phyloP scores from a whole-genome alignment of 2,113 vertebrate genomes.

The Tragulus kanchil region DNA sequence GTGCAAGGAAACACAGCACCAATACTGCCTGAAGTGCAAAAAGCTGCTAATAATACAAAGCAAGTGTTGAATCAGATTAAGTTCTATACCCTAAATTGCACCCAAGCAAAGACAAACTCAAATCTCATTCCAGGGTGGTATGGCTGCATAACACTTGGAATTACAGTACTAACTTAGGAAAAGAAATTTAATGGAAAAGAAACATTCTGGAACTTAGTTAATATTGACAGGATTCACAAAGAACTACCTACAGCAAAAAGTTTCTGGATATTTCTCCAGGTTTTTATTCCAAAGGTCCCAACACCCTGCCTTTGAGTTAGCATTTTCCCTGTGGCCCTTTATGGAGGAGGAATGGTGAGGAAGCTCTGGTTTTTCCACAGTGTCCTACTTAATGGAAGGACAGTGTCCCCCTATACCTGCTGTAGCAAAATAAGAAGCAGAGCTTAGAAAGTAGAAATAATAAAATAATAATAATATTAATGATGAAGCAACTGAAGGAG shows the following conservation, averaged over 20 bases:
- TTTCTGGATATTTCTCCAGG: background rate
- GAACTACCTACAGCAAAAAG: background rate
- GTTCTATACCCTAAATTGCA: background rate
- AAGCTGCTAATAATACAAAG: background rate
- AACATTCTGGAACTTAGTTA: background rate
- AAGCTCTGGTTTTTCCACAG: background rate
- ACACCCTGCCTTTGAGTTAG: background rate
- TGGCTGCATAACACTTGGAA: background rate
- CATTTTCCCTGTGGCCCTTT: background rate
- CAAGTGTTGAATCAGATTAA: background rate
- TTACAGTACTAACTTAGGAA: background rate
- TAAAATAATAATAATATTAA: background rate
- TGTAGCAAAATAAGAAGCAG: background rate
- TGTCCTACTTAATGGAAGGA: background rate
- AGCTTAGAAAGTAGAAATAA: background rate
- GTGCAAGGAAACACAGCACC: background rate
- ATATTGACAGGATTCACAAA: background rate
- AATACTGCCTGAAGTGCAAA: background rate
- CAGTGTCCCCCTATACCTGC: background rate
- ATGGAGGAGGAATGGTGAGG: background rate
- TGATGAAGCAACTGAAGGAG: background rate
- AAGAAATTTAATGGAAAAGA: slow-evolving; percentile 6
- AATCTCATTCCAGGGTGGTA: background rate
- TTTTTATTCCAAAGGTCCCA: background rate
- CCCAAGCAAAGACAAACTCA: background rate